A percentile compares a stretch with the other conserved stretches of the same genome.
Conservation (phyloP, 2,113 vertebrate species). For the Phrynosoma platyrhinos region DNA sequence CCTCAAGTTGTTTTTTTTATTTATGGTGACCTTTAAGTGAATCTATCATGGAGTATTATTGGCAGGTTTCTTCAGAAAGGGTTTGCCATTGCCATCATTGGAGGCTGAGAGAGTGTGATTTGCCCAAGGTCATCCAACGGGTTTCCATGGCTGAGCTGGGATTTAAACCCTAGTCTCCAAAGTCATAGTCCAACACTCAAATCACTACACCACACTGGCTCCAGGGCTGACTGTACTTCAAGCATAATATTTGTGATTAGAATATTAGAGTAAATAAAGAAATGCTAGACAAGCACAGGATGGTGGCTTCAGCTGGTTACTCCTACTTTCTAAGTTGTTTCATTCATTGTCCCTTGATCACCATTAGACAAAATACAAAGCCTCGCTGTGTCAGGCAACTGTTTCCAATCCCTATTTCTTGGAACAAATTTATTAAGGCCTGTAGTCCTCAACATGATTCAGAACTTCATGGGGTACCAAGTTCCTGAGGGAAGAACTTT, state of each 20-base stretch:
- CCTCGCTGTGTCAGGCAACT: background rate
- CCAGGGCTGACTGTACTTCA: conserved; percentile 30
- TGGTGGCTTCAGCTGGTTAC: conserved; percentile 37
- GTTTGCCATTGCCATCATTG: too few species aligned
- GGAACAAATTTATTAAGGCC: background rate
- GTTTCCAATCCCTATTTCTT: background rate
- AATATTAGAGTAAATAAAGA: conserved; percentile 40
- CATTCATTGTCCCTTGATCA: conserved; percentile 17
- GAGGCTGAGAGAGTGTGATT: too few species aligned
- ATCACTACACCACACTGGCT: too few species aligned
- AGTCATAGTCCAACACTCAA: too few species aligned
- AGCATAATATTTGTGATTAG: conserved; percentile 30
- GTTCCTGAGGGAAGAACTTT: background rate
- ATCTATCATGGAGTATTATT: too few species aligned
- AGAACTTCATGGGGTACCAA: background rate
- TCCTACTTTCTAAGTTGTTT: conserved; percentile 47
- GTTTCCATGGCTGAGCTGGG: too few species aligned
- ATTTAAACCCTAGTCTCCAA: too few species aligned
- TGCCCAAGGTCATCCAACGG: too few species aligned
- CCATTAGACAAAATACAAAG: background rate
- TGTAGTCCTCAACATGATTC: too few species aligned
- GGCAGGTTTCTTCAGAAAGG: too few species aligned
- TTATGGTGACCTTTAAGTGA: too few species aligned
- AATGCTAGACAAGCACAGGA: conserved; percentile 51
- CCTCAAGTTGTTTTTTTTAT: too few species aligned